Percentiles rank a stretch among this genome's conserved stretches.
Evolutionary conservation across 2,113 vertebrate species (phyloP).

Genomic region (Sebastes fasciatus): DNA sequence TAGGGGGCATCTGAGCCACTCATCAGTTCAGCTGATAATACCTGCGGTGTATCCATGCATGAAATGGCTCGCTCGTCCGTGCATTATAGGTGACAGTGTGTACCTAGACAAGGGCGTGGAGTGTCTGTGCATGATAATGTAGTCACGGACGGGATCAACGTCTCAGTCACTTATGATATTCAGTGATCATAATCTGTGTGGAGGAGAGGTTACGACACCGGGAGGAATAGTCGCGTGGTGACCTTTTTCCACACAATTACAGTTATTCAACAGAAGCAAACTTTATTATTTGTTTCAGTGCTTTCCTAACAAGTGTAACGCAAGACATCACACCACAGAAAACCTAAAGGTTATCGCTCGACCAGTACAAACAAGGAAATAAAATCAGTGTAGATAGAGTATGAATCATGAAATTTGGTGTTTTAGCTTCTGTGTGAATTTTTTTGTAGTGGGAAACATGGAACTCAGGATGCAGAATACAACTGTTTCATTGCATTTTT

Average conservation of each 20-base stretch:
- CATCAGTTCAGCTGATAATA: conserved; percentile 51
- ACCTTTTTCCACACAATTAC: background rate
- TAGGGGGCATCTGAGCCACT: conserved; percentile 23
- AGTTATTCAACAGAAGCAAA: background rate
- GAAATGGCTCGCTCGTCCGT: conserved; percentile 50
- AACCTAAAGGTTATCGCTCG: background rate
- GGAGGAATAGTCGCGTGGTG: background rate
- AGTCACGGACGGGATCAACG: conserved; percentile 54
- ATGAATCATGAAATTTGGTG: background rate
- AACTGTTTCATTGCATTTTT: too few relatives aligned
- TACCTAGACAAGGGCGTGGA: conserved; percentile 40
- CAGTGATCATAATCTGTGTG: conserved; percentile 20
- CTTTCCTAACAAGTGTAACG: background rate
- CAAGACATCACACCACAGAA: background rate
- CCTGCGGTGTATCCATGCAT: conserved; percentile 52
- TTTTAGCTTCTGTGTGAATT: too few relatives aligned
- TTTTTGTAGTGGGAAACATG: too few relatives aligned
- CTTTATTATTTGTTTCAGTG: background rate
- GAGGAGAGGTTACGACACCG: background rate
- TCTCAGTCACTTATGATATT: conserved; percentile 48
- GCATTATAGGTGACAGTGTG: conserved; percentile 50
- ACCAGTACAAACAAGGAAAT: too few relatives aligned
- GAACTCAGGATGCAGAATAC: too few relatives aligned
- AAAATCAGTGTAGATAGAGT: background rate
- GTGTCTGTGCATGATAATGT: conserved; percentile 66